A percentile compares a stretch with the other conserved stretches of the same genome.
phyloP scores from a whole-genome alignment of 2,113 vertebrate genomes.

The Sceloporus undulatus region DNA sequence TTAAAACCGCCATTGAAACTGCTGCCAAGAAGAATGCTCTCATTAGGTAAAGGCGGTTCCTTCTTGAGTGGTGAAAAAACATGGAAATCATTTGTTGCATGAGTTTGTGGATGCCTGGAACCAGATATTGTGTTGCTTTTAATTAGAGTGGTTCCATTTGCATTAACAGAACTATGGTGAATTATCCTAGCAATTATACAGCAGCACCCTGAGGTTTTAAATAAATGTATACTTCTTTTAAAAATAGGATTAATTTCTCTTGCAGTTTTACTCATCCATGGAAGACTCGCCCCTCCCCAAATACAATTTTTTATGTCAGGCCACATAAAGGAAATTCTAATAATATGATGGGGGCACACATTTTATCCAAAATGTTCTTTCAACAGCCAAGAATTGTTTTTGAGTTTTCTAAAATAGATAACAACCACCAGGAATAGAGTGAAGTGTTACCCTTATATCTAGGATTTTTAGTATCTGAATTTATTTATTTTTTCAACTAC shows the following conservation, averaged over 20 bases:
- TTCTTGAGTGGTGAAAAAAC: slow-evolving; percentile 5
- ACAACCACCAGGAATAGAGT: no score
- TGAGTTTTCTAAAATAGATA: not conserved
- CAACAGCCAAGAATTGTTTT: not conserved
- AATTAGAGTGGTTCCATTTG: slow-evolving; percentile 32
- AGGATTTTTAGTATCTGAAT: not conserved
- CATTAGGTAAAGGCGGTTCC: slow-evolving; percentile 5
- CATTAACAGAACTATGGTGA: slow-evolving; percentile 28
- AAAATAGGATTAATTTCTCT: slow-evolving; percentile 38
- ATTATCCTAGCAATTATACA: slow-evolving; percentile 37
- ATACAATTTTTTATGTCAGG: not conserved
- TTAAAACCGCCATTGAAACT: not conserved
- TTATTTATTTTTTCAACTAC: not conserved
- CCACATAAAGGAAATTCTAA: slow-evolving; percentile 17
- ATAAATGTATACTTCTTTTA: slow-evolving; percentile 34
- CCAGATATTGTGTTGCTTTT: slow-evolving; percentile 15
- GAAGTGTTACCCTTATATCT: not conserved
- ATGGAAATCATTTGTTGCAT: slow-evolving; percentile 14
- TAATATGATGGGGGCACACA: not conserved
- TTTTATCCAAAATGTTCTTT: not conserved
- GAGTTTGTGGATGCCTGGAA: slow-evolving; percentile 1
- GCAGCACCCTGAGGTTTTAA: slow-evolving; percentile 22
- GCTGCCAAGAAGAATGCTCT: slow-evolving; percentile 2
- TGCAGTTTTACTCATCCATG: not conserved
- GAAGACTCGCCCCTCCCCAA: not conserved